Conservation (phyloP, 2,888 invertebrate genomes). For the Linnaemya tessellans region DNA sequence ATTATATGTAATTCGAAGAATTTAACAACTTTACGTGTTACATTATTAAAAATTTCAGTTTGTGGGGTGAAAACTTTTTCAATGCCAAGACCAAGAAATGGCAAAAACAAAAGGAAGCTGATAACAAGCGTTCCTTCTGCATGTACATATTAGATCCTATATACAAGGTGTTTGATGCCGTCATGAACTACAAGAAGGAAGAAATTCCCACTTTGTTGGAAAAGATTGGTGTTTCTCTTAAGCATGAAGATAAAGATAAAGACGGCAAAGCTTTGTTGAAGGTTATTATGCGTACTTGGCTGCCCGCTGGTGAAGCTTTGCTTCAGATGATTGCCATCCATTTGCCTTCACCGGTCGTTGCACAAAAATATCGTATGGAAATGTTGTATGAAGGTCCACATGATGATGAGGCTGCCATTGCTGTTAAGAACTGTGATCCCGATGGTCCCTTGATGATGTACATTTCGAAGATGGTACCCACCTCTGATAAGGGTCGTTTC, state of each 20-base stretch:
- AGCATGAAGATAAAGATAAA: conserved; percentile 97
- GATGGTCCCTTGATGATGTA: conserved; percentile 99
- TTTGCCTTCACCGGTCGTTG: conserved; percentile 98
- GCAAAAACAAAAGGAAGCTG: conserved; percentile 94
- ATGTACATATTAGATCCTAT: conserved; percentile 99
- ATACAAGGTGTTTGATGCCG: conserved; percentile 93
- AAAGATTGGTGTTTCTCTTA: conserved; percentile 95
- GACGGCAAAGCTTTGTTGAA: conserved; percentile 98
- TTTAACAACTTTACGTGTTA: neutral
- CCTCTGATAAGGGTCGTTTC: conserved; percentile 99
- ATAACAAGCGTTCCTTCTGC: conserved; percentile 98
- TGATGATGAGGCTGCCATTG: conserved; percentile 97
- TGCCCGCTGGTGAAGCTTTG: conserved; percentile 99
- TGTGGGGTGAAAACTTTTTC: conserved; percentile 99
- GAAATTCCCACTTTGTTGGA: conserved; percentile 93
- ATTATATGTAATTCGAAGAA: no score
- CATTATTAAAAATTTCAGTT: conserved; percentile 77
- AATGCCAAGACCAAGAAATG: conserved; percentile 99
- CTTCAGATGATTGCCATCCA: conserved; percentile 99
- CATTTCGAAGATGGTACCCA: conserved; percentile 99
- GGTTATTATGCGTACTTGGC: conserved; percentile 99
- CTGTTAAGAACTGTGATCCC: conserved; percentile 96
- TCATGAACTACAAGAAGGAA: conserved; percentile 97
- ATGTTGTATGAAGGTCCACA: conserved; percentile 99
- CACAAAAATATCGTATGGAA: conserved; percentile 99